phyloP scores from a whole-genome alignment of 2,888 invertebrate genomes.

The Drosophila siamana region DNA sequence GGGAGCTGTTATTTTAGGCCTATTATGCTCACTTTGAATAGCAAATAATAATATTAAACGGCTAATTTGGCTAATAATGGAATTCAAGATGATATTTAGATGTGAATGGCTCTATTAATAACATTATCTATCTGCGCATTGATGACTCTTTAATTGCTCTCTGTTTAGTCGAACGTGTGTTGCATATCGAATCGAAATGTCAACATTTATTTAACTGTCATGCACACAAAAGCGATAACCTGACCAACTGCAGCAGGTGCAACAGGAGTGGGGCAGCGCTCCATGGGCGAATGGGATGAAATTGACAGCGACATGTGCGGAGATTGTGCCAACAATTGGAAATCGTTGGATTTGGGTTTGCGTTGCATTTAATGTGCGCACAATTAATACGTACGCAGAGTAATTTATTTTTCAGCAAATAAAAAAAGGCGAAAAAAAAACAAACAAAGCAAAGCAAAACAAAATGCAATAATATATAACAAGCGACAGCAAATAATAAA shows the following conservation, averaged over 20 bases:
- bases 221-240: slow-evolving; percentile 27
- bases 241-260: background rate
- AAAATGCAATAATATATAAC: slow-evolving; percentile 11
- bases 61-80: slow-evolving; percentile 16
- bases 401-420: slow-evolving; percentile 50
- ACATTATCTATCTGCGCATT: slow-evolving; percentile 17
- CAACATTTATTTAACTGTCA: slow-evolving; percentile 60
- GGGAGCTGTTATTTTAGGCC: background rate
- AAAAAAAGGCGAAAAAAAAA: slow-evolving; percentile 9
- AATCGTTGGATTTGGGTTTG: slow-evolving; percentile 20
- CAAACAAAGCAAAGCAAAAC: slow-evolving; percentile 6
- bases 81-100: slow-evolving; percentile 16
- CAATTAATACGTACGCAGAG: slow-evolving; percentile 53
- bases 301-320: slow-evolving; percentile 43
- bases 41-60: slow-evolving; percentile 2
- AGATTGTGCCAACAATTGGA: slow-evolving; percentile 43
- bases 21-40: slow-evolving; percentile 2
- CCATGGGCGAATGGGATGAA: background rate
- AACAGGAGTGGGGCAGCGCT: background rate
- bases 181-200: slow-evolving; percentile 55
- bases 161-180: slow-evolving; percentile 37
- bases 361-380: slow-evolving; percentile 30
- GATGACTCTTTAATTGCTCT: slow-evolving; percentile 38
- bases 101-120: slow-evolving; percentile 11
- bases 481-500: slow-evolving; percentile 32